Evolutionary conservation across 2,888 invertebrate genomes (phyloP).

Genomic region (Megaustenia siamemsis): DNA sequence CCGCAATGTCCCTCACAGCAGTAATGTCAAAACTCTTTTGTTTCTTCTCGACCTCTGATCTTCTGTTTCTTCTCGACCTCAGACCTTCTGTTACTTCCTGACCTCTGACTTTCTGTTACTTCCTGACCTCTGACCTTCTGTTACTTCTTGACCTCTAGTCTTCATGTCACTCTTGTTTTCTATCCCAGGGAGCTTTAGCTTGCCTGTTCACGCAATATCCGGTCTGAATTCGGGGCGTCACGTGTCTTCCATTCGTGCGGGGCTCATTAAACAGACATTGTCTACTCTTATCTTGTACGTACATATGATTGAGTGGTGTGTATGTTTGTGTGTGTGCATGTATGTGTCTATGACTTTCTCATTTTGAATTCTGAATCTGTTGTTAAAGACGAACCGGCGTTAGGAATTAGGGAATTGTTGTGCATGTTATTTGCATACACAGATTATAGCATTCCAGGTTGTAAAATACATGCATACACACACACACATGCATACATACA

Average conservation of each 20-base stretch:
- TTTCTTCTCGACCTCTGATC: background rate
- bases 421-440: too few relatives aligned
- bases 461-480: too few relatives aligned
- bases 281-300: background rate
- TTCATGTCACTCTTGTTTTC: background rate
- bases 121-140: background rate
- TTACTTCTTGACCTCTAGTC: background rate
- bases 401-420: too few relatives aligned
- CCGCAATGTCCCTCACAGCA: too few relatives aligned
- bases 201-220: too few relatives aligned
- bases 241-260: too few relatives aligned
- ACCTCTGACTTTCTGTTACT: background rate
- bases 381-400: background rate
- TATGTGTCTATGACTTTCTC: background rate
- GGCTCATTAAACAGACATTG: too few relatives aligned
- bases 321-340: background rate
- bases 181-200: too few relatives aligned
- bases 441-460: too few relatives aligned
- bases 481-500: background rate
- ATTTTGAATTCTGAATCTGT: background rate
- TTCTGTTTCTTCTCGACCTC: background rate
- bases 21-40: too few relatives aligned
- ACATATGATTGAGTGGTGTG: background rate
- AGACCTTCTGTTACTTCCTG: background rate
- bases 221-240: too few relatives aligned